These are phyloP conservation scores for Drosophila kuntzei DNA, from an alignment of 2,888 invertebrate species.

Conservation along the genomic window DNA sequence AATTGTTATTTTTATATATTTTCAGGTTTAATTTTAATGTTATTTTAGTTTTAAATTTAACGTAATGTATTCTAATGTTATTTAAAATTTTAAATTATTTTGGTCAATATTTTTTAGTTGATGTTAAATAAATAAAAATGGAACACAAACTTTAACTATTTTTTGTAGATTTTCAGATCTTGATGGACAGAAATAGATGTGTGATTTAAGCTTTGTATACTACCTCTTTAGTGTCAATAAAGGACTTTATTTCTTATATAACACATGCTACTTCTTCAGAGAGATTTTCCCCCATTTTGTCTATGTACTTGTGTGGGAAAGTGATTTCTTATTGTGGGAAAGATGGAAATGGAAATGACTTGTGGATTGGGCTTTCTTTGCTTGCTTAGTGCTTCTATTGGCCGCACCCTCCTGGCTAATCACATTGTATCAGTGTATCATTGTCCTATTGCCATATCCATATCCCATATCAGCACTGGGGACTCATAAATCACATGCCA, in stretches of 20 bases:
- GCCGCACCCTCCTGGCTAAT: conserved; percentile 54
- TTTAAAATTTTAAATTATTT: no score
- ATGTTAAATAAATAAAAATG: no score
- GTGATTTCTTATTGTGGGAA: conserved; percentile 14
- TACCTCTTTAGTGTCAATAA: neutral
- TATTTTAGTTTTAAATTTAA: no score
- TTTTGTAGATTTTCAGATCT: no score
- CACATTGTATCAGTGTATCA: conserved; percentile 57
- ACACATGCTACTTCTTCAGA: neutral
- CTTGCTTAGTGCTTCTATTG: conserved; percentile 23
- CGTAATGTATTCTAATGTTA: no score
- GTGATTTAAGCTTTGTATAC: no score
- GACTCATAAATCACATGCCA: conserved; percentile 74
- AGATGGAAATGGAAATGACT: conserved; percentile 23
- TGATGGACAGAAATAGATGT: no score
- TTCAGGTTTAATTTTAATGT: no score
- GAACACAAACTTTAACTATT: no score
- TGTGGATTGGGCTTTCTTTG: conserved; percentile 22
- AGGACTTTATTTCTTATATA: neutral
- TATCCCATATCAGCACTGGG: conserved; percentile 70
- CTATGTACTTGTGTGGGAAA: neutral
- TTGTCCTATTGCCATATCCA: conserved; percentile 42
- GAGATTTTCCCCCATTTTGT: neutral
- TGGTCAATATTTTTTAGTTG: no score
- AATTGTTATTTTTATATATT: no score